phyloP scores from a whole-genome alignment of 2,797 vertebrate species.

The Malacoctenus gilli region DNA sequence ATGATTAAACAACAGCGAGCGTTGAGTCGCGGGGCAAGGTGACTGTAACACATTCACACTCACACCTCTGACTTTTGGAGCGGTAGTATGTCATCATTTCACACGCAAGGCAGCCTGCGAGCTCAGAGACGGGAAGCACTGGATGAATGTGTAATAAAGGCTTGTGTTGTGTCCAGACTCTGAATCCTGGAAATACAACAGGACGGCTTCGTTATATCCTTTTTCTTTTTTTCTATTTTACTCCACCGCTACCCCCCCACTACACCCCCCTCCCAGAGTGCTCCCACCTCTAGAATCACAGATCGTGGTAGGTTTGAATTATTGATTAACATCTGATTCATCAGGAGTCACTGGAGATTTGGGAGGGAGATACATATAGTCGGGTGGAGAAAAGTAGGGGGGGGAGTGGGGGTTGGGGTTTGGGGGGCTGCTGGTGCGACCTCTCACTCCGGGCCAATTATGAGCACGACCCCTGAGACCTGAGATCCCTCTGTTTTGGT shows the following conservation, averaged over 20 bases:
- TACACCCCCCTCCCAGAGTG: slow-evolving; percentile 6
- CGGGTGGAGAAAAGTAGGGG: slow-evolving; percentile 31
- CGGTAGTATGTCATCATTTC: slow-evolving; percentile 43
- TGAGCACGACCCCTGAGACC: slow-evolving; percentile 62
- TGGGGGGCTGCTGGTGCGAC: slow-evolving; percentile 40
- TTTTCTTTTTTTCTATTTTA: slow-evolving; percentile 1
- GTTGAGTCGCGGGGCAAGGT: slow-evolving; percentile 52
- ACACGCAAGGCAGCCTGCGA: slow-evolving; percentile 58
- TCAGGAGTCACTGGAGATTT: slow-evolving; percentile 54
- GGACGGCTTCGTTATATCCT: slow-evolving; percentile 28
- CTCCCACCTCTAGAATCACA: slow-evolving; percentile 24
- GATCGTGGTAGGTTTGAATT: slow-evolving; percentile 74
- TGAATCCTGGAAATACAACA: slow-evolving; percentile 49
- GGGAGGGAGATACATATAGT: slow-evolving; percentile 39
- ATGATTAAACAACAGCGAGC: slow-evolving; percentile 48
- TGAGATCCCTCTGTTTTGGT: slow-evolving; percentile 48
- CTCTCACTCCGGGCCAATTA: slow-evolving; percentile 74
- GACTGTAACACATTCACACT: slow-evolving; percentile 57
- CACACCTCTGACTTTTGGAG: slow-evolving; percentile 48
- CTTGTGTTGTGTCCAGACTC: too few relatives aligned
- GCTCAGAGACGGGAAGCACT: too few relatives aligned
- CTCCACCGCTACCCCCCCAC: neutral
- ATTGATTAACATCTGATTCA: slow-evolving; percentile 78
- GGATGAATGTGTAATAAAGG: too few relatives aligned
- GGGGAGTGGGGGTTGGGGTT: slow-evolving; percentile 9